Base-by-base conservation (phyloP, 2,113 vertebrate genomes). In the Gracilinanus agilis region DNA sequence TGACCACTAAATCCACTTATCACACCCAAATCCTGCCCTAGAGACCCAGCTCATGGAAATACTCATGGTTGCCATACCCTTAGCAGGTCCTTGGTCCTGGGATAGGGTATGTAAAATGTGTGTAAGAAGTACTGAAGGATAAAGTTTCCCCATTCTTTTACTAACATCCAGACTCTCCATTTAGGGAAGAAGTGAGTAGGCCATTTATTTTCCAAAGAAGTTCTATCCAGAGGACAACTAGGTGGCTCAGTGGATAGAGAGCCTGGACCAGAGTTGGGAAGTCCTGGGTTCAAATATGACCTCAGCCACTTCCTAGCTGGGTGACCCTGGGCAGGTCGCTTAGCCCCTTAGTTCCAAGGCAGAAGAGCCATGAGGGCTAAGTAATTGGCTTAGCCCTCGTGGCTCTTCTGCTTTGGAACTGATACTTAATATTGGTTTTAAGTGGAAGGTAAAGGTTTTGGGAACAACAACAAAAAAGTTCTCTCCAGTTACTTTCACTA, bases 401-500 rank as follows among this genome's bases (percentile, higher is more conserved):
- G 49, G 49, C 49, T 49, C 49, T 49, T 49, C 5, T 49, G 49
- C 49, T 5, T 49, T 49, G 49, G 49, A 49, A 49, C 49, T 49
- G 49, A 49, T 49, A 49, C 3, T 49, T 49, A 49, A 49, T 49
- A 49, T 49, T 49, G 49, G 49, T 49, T 49, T 49, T 49, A 49
- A 49, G 49, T 49, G 49, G 49, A 49, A 49, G 49, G 49, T 49
- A 49, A 49, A 49, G 49, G 49, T 49, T 49, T 49, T 49, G 49
- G 49, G 49, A 49, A 49, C 49, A 49, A 49, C 49, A 49, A 49
- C 49, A 49, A 49, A 49, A 49, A 40, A 23, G n/a, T 34, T 67
- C 0, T 12, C 29, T 67, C 29, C 58, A 67, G 58, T 67, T 9
- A 12, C 58, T 93, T 95, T 96, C 95, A 88, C 53, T 24, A 61